These are phyloP conservation scores for Prochilodus magdalenae DNA, from an alignment of 2,113 vertebrate species.

Conservation along the genomic window DNA sequence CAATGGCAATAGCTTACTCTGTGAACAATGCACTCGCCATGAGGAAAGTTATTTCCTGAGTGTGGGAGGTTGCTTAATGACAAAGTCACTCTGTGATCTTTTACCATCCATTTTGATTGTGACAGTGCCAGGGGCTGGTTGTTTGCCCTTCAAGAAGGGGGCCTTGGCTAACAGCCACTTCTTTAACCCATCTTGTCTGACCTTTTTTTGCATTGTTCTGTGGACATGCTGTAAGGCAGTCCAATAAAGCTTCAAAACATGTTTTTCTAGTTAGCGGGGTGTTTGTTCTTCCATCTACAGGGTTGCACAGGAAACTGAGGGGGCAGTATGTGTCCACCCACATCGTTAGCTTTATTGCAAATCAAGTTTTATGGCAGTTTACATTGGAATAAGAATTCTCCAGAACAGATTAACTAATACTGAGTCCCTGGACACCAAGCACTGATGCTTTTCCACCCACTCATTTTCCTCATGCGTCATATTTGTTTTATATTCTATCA, in stretches of 20 bases:
- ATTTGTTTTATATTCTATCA: background rate
- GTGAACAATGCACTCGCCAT: background rate
- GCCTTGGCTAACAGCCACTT: too few relatives aligned
- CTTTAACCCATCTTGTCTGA: background rate
- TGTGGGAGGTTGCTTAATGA: too few relatives aligned
- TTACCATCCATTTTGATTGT: background rate
- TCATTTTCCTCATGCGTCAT: background rate
- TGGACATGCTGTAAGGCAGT: background rate
- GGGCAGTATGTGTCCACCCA: background rate
- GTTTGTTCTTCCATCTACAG: background rate
- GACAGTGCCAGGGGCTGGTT: background rate
- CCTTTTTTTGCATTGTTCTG: background rate
- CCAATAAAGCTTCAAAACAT: background rate
- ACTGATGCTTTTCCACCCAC: background rate
- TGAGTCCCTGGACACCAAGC: background rate
- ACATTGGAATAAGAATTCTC: background rate
- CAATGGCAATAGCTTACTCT: background rate
- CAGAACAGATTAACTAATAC: background rate
- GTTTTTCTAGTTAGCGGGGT: background rate
- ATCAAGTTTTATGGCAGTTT: background rate
- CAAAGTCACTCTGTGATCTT: background rate
- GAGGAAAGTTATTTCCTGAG: background rate
- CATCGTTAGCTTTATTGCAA: background rate
- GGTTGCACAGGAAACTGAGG: background rate
- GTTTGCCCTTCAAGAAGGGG: background rate